These are phyloP conservation scores for Orussus abietinus DNA, from an alignment of 1,140 invertebrate genomes.

Conservation along the genomic window DNA sequence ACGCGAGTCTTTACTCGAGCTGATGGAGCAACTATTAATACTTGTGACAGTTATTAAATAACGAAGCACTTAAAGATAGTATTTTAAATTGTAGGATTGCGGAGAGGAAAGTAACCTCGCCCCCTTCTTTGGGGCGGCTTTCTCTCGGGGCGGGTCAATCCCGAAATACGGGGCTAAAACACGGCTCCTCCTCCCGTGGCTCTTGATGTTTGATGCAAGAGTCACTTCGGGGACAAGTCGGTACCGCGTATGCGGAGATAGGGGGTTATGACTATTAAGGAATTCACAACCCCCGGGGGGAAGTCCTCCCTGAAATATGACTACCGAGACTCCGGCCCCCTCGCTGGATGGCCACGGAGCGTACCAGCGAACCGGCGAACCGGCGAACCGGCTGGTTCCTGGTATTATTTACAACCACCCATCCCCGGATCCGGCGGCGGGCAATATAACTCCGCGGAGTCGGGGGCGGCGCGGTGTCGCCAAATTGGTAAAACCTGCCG, in stretches of 20 bases:
- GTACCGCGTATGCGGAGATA: constrained; percentile 22
- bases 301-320: constrained; percentile 43
- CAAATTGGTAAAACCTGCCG: constrained; percentile 30
- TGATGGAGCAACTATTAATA: no score
- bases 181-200: not conserved
- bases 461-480: constrained; percentile 15
- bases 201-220: constrained; percentile 4
- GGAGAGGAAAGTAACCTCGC: not conserved
- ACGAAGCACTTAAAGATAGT: no score
- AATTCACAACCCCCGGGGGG: constrained; percentile 47
- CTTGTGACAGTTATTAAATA: no score
- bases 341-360: not conserved
- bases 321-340: constrained; percentile 15
- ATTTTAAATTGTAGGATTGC: no score
- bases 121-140: not conserved
- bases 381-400: constrained; percentile 18
- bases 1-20: no score
- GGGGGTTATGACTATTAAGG: constrained; percentile 46
- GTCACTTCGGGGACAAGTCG: constrained; percentile 17
- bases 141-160: constrained; percentile 9
- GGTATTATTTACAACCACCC: constrained; percentile 37
- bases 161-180: constrained; percentile 15
- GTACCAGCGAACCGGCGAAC: not conserved
- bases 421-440: not conserved
- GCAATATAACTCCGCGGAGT: not conserved